Conservation (phyloP, 2,888 invertebrate genomes). For the Xanthia icteritia region DNA sequence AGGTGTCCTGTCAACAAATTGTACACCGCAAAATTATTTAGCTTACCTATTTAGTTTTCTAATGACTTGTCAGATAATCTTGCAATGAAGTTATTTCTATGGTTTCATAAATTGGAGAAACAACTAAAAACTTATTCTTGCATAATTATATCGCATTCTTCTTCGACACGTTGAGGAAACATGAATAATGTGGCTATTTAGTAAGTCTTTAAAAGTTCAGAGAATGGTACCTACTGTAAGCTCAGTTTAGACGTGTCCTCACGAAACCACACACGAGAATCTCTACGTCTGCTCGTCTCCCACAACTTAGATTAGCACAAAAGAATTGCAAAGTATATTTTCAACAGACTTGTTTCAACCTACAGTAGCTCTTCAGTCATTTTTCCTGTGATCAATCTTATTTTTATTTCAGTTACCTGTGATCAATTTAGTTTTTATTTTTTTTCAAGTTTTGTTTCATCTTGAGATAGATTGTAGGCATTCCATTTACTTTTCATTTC, state of each 20-base stretch:
- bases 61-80: background rate
- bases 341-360: slow-evolving; percentile 26
- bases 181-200: background rate
- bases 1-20: slow-evolving; percentile 23
- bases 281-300: background rate
- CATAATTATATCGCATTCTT: background rate
- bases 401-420: slow-evolving; percentile 21
- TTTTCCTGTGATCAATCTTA: slow-evolving; percentile 19
- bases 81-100: background rate
- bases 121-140: background rate
- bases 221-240: background rate
- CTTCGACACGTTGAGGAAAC: background rate
- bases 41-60: background rate
- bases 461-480: slow-evolving; percentile 19
- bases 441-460: slow-evolving; percentile 21
- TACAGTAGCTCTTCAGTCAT: slow-evolving; percentile 14
- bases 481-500: slow-evolving; percentile 73
- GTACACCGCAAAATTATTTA: background rate
- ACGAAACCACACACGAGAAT: background rate
- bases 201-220: background rate
- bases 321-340: slow-evolving; percentile 55
- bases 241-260: background rate
- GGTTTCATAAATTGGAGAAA: background rate
- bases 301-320: slow-evolving; percentile 38
- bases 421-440: background rate